Percentiles rank a stretch among this genome's conserved stretches.
phyloP scores from a whole-genome alignment of 2,113 vertebrate genomes.

The Ranitomeya imitator region DNA sequence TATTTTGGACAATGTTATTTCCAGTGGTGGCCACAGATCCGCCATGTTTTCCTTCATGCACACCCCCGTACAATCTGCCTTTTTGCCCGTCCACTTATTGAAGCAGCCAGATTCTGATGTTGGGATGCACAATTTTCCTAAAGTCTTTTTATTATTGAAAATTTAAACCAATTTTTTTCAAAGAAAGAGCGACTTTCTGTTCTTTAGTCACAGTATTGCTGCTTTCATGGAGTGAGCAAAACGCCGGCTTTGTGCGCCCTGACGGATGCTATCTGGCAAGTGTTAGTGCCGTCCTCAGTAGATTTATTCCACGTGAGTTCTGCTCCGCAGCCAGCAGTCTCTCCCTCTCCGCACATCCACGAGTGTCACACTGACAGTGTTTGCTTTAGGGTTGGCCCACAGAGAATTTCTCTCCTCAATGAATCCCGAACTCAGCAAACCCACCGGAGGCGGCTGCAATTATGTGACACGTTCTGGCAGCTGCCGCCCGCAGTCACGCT shows the following conservation, averaged over 20 bases:
- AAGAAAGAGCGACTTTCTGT: not conserved
- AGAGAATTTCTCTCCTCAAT: slow-evolving; percentile 28
- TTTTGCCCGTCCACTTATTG: not conserved
- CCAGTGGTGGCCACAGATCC: not conserved
- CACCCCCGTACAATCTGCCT: too few species aligned
- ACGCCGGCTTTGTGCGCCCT: slow-evolving; percentile 16
- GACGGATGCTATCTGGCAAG: slow-evolving; percentile 40
- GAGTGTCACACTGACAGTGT: slow-evolving; percentile 43
- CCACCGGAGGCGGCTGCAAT: slow-evolving; percentile 31
- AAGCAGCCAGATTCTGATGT: not conserved
- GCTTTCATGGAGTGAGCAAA: slow-evolving; percentile 24
- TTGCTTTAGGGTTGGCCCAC: slow-evolving; percentile 44
- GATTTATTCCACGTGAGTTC: slow-evolving; percentile 42
- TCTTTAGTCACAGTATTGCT: slow-evolving; percentile 6
- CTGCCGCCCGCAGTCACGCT: slow-evolving; percentile 14
- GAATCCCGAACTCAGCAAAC: slow-evolving; percentile 43
- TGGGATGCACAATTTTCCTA: not conserved
- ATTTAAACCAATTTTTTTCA: not conserved
- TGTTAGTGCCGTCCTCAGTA: slow-evolving; percentile 11
- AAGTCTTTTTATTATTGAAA: not conserved
- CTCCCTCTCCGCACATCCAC: slow-evolving; percentile 5
- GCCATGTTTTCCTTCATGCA: not conserved
- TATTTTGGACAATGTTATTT: too few species aligned
- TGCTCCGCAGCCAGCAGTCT: slow-evolving; percentile 2
- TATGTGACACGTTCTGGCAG: slow-evolving; percentile 39